A percentile compares a stretch with the other conserved stretches of the same genome.
phyloP scores from a whole-genome alignment of 2,888 invertebrate genomes.

The Acleris sparsana region DNA sequence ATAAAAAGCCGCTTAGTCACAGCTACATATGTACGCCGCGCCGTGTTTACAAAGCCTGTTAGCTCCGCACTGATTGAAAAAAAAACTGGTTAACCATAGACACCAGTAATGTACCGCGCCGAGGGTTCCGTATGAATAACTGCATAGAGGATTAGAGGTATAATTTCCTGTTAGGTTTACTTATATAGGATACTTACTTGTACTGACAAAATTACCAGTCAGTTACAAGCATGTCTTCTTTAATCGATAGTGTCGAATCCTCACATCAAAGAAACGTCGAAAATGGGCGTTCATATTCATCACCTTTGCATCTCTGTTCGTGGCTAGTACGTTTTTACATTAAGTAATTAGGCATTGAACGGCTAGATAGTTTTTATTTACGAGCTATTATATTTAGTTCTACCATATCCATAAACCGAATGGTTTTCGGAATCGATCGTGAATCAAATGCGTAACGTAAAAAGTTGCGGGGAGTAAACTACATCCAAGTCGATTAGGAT shows the following conservation, averaged over 20 bases:
- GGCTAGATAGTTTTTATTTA: too few species aligned
- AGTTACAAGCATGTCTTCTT: too few species aligned
- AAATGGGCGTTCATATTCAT: too few species aligned
- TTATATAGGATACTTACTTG: too few species aligned
- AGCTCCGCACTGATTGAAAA: conserved; percentile 24
- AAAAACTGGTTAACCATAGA: conserved; percentile 30
- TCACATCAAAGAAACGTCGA: too few species aligned
- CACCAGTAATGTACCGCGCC: conserved; percentile 5
- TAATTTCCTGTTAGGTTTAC: too few species aligned
- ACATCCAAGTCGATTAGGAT: conserved; percentile 22
- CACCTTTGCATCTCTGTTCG: too few species aligned
- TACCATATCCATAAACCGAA: neutral
- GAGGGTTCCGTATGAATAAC: conserved; percentile 9
- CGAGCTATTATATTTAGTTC: neutral
- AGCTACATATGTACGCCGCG: conserved; percentile 22
- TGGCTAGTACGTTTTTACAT: too few species aligned
- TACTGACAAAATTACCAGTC: too few species aligned
- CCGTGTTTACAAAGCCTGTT: conserved; percentile 29
- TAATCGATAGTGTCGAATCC: too few species aligned
- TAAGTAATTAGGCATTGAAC: too few species aligned
- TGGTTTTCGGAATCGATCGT: conserved; percentile 22
- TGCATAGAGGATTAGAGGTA: too few species aligned
- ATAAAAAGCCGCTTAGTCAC: conserved; percentile 33
- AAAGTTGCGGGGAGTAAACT: conserved; percentile 14
- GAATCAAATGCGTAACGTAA: conserved; percentile 20